Percentiles rank a stretch among this genome's conserved stretches.
phyloP scores from a whole-genome alignment of 2,797 vertebrate genomes.

The Eleutherodactylus coqui region DNA sequence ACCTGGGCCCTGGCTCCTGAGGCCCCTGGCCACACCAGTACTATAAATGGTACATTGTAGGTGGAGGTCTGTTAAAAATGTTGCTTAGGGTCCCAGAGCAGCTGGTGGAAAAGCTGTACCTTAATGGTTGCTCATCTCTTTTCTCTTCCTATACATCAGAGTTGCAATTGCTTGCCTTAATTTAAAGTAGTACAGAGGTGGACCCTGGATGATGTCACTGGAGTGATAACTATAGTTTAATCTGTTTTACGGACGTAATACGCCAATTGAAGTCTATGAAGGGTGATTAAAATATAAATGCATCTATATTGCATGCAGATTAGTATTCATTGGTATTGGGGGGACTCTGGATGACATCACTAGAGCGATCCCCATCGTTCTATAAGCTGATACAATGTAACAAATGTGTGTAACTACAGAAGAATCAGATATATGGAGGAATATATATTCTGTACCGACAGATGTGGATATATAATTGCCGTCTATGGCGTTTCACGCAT shows the following conservation, averaged over 20 bases:
- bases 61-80: no score
- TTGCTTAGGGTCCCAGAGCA: no score
- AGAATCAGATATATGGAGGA: background rate
- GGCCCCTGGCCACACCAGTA: no score
- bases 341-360: background rate
- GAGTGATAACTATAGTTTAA: background rate
- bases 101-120: background rate
- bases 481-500: conserved; percentile 5
- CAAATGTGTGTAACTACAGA: background rate
- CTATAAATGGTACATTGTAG: no score
- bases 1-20: no score
- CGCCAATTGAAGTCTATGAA: no score
- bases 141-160: background rate
- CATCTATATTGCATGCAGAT: no score
- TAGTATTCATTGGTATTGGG: no score
- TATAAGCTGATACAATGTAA: background rate
- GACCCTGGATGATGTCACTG: background rate
- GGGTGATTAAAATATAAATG: no score
- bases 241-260: no score
- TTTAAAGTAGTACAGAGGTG: no score
- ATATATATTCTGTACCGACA: background rate
- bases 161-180: background rate
- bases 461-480: conserved; percentile 26
- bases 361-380: background rate
- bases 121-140: background rate